Conservation (phyloP, 2,113 vertebrate species). For the Poecile atricapillus region DNA sequence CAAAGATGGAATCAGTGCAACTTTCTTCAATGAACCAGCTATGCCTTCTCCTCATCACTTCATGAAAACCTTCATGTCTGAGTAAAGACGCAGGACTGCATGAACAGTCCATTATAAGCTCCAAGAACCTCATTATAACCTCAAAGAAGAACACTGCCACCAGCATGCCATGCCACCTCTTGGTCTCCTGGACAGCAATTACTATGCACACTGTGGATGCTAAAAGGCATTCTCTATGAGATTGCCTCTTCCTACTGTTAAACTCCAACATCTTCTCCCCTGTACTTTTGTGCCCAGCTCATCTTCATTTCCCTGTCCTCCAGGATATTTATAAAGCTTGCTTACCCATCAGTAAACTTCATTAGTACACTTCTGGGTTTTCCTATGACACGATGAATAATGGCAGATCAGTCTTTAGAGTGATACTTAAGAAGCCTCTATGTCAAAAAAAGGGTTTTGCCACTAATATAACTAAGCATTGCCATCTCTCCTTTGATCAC, state of each 20-base stretch:
- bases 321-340: background rate
- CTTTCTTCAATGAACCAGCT: background rate
- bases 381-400: background rate
- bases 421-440: background rate
- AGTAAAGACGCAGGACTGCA: background rate
- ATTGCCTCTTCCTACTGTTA: background rate
- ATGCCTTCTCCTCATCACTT: background rate
- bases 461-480: background rate
- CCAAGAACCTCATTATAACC: background rate
- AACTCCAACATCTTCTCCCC: background rate
- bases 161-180: background rate
- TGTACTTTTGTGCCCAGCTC: background rate
- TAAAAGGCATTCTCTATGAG: background rate
- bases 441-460: background rate
- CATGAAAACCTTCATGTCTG: background rate
- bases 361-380: background rate
- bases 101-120: background rate
- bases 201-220: fast-evolving
- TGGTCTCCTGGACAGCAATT: background rate
- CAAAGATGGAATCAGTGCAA: background rate
- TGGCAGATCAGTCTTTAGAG: background rate
- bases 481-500: background rate
- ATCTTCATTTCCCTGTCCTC: background rate
- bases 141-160: background rate
- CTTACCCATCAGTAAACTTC: background rate